phyloP scores from a whole-genome alignment of 2,113 vertebrate species.

The Chamaea fasciata region DNA sequence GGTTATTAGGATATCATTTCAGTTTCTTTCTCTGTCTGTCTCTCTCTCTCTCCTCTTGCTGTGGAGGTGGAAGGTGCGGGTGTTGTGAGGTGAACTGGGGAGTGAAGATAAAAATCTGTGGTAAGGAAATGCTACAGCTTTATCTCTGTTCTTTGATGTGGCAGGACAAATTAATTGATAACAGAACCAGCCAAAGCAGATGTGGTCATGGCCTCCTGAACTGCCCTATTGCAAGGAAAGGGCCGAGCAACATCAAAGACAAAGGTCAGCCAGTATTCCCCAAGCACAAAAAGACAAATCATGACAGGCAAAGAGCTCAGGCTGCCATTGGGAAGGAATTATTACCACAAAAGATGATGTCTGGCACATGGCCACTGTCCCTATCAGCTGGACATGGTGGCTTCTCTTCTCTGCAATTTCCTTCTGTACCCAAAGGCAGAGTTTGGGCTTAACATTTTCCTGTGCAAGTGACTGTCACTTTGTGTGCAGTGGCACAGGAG shows the following conservation, averaged over 20 bases:
- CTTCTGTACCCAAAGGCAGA: neutral
- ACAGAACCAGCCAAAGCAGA: slow-evolving; percentile 59
- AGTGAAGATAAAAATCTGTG: slow-evolving; percentile 65
- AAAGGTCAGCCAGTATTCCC: slow-evolving; percentile 58
- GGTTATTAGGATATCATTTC: slow-evolving; percentile 57
- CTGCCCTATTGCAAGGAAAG: slow-evolving; percentile 49
- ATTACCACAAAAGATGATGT: slow-evolving; percentile 29
- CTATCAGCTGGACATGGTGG: neutral
- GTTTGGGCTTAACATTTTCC: neutral
- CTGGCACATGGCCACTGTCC: slow-evolving; percentile 37
- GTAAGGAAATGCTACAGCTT: slow-evolving; percentile 61
- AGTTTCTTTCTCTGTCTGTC: slow-evolving; percentile 35
- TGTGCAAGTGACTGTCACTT: neutral
- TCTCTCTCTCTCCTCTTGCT: neutral
- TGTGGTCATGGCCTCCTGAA: slow-evolving; percentile 63
- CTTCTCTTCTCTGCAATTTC: neutral
- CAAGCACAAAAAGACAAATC: slow-evolving; percentile 50
- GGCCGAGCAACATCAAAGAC: slow-evolving; percentile 57
- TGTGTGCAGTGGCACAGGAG: neutral
- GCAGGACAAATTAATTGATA: slow-evolving; percentile 67
- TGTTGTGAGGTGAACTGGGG: slow-evolving; percentile 54
- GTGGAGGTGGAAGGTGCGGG: slow-evolving; percentile 54
- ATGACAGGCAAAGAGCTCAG: slow-evolving; percentile 50
- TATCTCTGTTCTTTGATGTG: slow-evolving; percentile 63
- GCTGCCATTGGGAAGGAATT: slow-evolving; percentile 47